These are phyloP conservation scores for Megamerina dolium DNA, from an alignment of 2,888 invertebrate genomes.

Conservation along the genomic window DNA sequence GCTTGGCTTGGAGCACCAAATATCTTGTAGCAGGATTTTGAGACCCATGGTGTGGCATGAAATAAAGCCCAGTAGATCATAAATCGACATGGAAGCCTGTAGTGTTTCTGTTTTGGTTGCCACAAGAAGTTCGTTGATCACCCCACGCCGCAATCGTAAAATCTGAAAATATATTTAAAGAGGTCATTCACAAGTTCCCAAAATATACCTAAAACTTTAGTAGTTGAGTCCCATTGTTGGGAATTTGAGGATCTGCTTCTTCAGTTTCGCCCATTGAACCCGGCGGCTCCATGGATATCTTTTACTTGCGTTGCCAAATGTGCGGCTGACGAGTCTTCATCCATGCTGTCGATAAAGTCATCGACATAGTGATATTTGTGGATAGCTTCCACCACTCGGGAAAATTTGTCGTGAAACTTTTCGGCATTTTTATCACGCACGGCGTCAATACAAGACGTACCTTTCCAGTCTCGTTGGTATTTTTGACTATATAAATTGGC, in stretches of 20 bases:
- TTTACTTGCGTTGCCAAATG: not conserved
- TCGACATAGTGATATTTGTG: conserved; percentile 10
- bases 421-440: conserved; percentile 11
- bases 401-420: conserved; percentile 2
- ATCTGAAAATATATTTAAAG: conserved; percentile 8
- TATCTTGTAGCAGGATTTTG: no score
- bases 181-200: not conserved
- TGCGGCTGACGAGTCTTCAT: not conserved
- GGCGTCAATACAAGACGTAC: no score
- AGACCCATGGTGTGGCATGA: no score
- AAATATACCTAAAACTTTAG: not conserved
- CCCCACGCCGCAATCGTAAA: not conserved
- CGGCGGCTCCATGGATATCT: not conserved
- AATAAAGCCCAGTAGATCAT: not conserved
- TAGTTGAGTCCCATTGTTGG: conserved; percentile 5
- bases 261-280: conserved; percentile 2
- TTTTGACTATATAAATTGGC: not conserved
- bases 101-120: not conserved
- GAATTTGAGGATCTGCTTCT: no score
- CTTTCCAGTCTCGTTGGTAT: conserved; percentile 1
- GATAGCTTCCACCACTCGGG: conserved; percentile 9
- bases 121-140: not conserved
- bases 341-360: conserved; percentile 9
- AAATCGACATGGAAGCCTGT: not conserved
- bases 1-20: no score